Evolutionary conservation across 1,140 invertebrate species (phyloP).

Genomic region (Trigoniulus corallinus): DNA sequence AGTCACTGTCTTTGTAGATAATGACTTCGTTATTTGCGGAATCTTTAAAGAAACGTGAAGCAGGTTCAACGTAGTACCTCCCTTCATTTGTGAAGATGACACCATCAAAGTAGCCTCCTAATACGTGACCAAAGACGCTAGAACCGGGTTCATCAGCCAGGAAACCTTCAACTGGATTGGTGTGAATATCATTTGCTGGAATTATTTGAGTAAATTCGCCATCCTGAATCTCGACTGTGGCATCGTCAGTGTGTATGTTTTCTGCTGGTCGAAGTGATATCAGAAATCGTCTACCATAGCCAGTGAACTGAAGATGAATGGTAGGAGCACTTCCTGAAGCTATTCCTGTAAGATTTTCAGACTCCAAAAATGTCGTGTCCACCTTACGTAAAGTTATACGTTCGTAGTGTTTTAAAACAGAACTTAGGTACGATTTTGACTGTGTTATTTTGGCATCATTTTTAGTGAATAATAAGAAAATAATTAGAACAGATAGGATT

Average conservation of each 20-base stretch:
- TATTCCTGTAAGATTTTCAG: no score
- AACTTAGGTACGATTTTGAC: no score
- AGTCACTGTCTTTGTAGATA: neutral
- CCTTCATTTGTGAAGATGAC: neutral
- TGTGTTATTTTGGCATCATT: no score
- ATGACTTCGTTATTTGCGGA: neutral
- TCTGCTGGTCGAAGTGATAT: no score
- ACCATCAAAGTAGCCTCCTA: neutral
- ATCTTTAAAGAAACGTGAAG: neutral
- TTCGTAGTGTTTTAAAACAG: no score
- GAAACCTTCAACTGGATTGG: neutral
- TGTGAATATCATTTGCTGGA: neutral
- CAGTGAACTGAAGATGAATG: no score
- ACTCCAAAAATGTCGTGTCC: no score
- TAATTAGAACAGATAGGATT: no score
- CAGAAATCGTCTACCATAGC: no score
- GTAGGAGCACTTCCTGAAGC: no score
- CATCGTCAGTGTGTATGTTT: neutral
- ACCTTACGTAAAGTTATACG: no score
- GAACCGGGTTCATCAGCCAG: neutral
- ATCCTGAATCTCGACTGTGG: neutral
- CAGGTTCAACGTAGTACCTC: neutral
- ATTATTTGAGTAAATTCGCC: neutral
- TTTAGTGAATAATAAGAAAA: no score
- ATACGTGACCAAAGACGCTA: neutral